These are phyloP conservation scores for Phylloscopus trochiloides DNA, from an alignment of 2,113 vertebrate species.

Conservation along the genomic window DNA sequence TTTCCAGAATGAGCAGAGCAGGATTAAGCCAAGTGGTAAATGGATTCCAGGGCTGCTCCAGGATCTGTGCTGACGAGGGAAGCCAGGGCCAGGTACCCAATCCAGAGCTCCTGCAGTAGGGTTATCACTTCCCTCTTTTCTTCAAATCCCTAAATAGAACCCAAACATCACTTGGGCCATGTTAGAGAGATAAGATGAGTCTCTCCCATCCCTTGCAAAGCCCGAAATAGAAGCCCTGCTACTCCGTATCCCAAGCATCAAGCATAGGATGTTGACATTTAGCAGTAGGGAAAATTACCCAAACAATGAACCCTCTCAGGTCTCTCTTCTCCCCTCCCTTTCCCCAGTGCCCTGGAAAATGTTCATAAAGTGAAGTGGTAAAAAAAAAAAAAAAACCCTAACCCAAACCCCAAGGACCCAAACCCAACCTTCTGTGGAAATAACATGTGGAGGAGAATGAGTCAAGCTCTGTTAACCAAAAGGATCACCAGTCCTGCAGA, in stretches of 20 bases:
- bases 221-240: slow-evolving; percentile 21
- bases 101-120: background rate
- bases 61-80: background rate
- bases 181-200: slow-evolving; percentile 41
- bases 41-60: slow-evolving; percentile 37
- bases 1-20: background rate
- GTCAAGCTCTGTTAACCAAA: slow-evolving; percentile 41
- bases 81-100: slow-evolving; percentile 32
- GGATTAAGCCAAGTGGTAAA: slow-evolving; percentile 61
- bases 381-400: background rate
- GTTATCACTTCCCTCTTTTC: slow-evolving; percentile 40
- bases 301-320: slow-evolving; percentile 24
- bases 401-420: background rate
- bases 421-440: slow-evolving; percentile 47
- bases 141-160: slow-evolving; percentile 60
- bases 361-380: background rate
- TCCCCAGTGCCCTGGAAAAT: background rate
- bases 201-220: slow-evolving; percentile 19
- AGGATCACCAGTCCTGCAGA: slow-evolving; percentile 7
- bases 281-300: background rate
- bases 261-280: background rate
- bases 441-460: slow-evolving; percentile 49
- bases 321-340: background rate
- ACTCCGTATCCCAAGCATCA: background rate
- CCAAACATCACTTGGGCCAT: background rate